Conservation (phyloP, 2,888 invertebrate species). For the Metacarcinus magister region DNA sequence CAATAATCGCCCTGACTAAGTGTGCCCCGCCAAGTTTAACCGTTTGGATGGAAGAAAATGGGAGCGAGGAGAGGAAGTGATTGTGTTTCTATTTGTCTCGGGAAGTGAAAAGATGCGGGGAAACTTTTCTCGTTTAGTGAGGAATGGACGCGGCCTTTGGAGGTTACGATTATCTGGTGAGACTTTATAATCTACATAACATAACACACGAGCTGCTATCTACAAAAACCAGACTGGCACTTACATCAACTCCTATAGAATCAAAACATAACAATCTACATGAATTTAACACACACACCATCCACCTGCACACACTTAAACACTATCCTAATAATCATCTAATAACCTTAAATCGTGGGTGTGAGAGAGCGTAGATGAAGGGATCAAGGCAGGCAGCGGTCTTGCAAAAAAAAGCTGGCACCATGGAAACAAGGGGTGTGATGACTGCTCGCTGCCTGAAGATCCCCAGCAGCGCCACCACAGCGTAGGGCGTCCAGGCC, state of each 20-base stretch:
- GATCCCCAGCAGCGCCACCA: conserved; percentile 90
- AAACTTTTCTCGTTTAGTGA: too few relatives aligned
- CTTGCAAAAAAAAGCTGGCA: conserved; percentile 94
- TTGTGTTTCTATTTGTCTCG: too few relatives aligned
- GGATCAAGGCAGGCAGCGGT: conserved; percentile 96
- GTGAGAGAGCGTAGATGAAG: conserved; percentile 95
- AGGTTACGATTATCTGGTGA: too few relatives aligned
- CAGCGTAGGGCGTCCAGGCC: conserved; percentile 93
- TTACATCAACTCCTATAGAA: background rate
- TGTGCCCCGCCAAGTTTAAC: background rate
- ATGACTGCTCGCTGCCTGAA: conserved; percentile 88
- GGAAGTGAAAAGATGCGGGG: too few relatives aligned
- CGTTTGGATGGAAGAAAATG: too few relatives aligned
- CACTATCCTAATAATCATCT: background rate
- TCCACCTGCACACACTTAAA: background rate
- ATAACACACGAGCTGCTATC: too few relatives aligned
- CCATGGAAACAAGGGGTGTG: conserved; percentile 91
- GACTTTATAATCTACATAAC: too few relatives aligned
- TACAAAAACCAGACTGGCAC: background rate
- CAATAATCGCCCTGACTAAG: too few relatives aligned
- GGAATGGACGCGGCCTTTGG: too few relatives aligned
- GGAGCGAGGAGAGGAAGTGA: too few relatives aligned
- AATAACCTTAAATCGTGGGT: conserved; percentile 90
- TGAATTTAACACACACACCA: too few relatives aligned
- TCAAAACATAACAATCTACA: too few relatives aligned